Conservation (phyloP, 2,113 vertebrate genomes). For the Ardeotis arabs region DNA sequence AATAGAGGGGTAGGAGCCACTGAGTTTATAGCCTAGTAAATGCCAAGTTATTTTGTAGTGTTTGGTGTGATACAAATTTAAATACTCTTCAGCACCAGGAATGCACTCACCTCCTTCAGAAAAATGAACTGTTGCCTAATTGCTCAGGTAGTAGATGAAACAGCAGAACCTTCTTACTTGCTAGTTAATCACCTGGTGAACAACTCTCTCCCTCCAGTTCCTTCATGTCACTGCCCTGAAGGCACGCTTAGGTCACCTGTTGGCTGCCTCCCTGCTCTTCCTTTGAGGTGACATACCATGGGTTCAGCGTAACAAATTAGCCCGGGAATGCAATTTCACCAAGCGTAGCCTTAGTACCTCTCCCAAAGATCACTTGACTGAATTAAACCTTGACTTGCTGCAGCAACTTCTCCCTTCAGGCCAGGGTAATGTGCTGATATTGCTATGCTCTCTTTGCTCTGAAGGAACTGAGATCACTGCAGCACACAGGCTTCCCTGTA, state of each 20-base stretch:
- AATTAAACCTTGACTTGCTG: neutral
- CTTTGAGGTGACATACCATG: neutral
- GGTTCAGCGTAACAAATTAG: neutral
- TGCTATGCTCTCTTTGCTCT: neutral
- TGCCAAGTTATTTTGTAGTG: neutral
- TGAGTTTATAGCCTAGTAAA: neutral
- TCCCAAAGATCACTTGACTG: neutral
- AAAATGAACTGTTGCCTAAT: neutral
- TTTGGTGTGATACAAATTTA: neutral
- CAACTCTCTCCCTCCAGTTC: neutral
- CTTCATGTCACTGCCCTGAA: neutral
- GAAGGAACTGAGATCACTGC: neutral
- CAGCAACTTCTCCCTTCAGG: neutral
- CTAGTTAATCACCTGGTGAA: neutral
- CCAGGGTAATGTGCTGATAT: neutral
- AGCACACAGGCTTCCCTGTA: neutral
- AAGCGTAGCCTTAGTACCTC: neutral
- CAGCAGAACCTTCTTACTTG: neutral
- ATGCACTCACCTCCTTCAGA: neutral
- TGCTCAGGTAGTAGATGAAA: neutral
- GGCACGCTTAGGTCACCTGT: neutral
- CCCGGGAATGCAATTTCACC: neutral
- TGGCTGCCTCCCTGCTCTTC: neutral
- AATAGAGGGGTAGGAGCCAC: neutral
- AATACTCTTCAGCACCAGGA: neutral